Evolutionary conservation across 1,140 invertebrate genomes (phyloP), one percentile per base, ranked within the genome.

Genomic region (Panagrolaimus sp.): DNA sequence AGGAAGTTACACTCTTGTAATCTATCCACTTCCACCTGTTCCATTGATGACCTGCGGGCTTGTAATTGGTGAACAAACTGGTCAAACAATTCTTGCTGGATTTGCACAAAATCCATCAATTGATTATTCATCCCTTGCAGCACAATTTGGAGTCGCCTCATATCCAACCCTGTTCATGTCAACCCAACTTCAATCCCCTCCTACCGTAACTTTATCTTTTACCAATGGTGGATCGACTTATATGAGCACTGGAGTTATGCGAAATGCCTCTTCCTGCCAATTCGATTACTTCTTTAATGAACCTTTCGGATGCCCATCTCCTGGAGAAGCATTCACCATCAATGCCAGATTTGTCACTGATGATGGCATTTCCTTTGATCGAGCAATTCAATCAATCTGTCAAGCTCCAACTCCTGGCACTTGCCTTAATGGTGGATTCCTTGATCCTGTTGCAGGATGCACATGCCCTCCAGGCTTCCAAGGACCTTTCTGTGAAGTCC

Each of bases 201-300:
- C 52, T 12, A 58, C 52, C 12, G 52, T 58, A 21, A 21, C 21
- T 26, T 12, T 58, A 12, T 26, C 15, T 1, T 26, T 58, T 28
- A 58, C 5, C 0, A 28, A 58, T 21, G 52, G 52, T 5, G 5
- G 8, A 12, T 26, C 21, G 10, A 26, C 8, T 17, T 58, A 58
- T 24, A 58, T 1, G 10, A 58, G 52, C 14, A 24, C 3, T 1
- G 15, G 21, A 58, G 21, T 28, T 12, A 21, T 58, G 10, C 52
- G 52, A 2, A 58, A 58, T 28, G 28, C 10, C 14, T 64, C 63
- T 0, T 64, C 63, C 12, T 64, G 63, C 8, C 28, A 43, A 8
- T 64, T 64, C 7, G 63, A 64, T 43, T 64, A 64, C 63, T 64
- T 24, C 63, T 64, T 64, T 24, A 32, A 32, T 14, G 63, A 64